Conservation (phyloP, 2,113 vertebrate genomes). For the Axis porcinus region DNA sequence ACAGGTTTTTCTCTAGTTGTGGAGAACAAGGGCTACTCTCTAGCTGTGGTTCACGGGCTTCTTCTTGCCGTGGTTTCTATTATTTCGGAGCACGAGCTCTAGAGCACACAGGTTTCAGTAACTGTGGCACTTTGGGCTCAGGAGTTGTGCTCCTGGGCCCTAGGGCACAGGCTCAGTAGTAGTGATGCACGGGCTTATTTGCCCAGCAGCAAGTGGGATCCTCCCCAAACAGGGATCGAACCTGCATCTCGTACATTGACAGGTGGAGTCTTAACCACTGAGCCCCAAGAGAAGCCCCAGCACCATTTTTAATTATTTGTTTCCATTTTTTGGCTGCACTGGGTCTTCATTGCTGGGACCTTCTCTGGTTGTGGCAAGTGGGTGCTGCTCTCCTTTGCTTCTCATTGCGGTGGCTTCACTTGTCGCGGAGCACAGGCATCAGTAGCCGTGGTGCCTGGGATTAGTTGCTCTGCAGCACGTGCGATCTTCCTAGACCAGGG, state of each 20-base stretch:
- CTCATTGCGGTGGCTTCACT: not conserved
- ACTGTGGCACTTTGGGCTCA: not conserved
- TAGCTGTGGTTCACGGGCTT: not conserved
- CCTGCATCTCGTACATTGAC: not conserved
- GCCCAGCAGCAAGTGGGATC: not conserved
- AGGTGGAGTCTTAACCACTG: not conserved
- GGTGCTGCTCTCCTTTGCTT: not conserved
- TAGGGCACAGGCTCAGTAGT: not conserved
- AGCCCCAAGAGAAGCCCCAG: not conserved
- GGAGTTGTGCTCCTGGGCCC: not conserved
- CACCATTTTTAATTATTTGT: not conserved
- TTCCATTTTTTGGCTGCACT: not conserved
- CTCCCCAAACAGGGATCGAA: not conserved
- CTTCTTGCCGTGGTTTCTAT: not conserved
- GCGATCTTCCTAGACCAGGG: not conserved
- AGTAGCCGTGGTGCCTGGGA: not conserved
- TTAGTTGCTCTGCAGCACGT: not conserved
- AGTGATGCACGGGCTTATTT: not conserved
- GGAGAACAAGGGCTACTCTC: not conserved
- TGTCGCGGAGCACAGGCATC: not conserved
- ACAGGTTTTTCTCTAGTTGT: not conserved
- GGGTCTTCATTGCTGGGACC: not conserved
- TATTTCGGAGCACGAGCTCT: fast-evolving
- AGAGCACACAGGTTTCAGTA: not conserved
- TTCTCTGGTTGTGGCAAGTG: not conserved